These are phyloP conservation scores for Cataglyphis altisquamis DNA, from an alignment of 2,888 invertebrate genomes.

Conservation along the genomic window DNA sequence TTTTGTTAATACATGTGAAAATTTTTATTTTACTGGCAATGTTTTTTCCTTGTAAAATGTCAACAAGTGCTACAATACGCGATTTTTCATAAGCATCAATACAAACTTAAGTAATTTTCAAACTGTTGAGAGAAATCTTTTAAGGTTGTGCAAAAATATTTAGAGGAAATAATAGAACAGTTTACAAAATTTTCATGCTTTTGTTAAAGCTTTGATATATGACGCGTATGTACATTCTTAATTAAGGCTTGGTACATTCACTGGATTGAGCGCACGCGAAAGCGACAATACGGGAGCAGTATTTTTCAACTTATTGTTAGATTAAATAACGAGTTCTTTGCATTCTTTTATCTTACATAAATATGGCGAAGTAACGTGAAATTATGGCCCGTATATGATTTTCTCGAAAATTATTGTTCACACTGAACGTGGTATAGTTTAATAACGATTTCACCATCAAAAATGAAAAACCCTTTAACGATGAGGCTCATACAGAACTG, in stretches of 20 bases:
- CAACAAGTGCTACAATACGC: too few species aligned
- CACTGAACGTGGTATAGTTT: neutral
- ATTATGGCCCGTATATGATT: conserved; percentile 10
- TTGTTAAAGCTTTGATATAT: too few species aligned
- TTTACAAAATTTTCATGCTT: too few species aligned
- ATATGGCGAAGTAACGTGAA: neutral
- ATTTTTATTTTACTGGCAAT: too few species aligned
- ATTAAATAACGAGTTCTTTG: conserved; percentile 2
- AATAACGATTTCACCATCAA: neutral
- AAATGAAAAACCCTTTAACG: conserved; percentile 35
- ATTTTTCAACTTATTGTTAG: conserved; percentile 15
- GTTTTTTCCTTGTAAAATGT: too few species aligned
- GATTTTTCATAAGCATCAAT: too few species aligned
- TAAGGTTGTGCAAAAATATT: too few species aligned
- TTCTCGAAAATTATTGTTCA: conserved; percentile 9
- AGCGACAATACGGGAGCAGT: neutral
- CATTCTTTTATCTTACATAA: neutral
- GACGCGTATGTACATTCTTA: too few species aligned
- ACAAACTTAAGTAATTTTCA: too few species aligned
- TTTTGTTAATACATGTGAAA: too few species aligned
- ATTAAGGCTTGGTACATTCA: conserved; percentile 23
- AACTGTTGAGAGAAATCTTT: too few species aligned
- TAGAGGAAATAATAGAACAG: too few species aligned
- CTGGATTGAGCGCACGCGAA: neutral
- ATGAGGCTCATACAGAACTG: conserved; percentile 4